These are phyloP conservation scores for Capreolus pygargus DNA, from an alignment of 2,113 vertebrate genomes.

Conservation along the genomic window DNA sequence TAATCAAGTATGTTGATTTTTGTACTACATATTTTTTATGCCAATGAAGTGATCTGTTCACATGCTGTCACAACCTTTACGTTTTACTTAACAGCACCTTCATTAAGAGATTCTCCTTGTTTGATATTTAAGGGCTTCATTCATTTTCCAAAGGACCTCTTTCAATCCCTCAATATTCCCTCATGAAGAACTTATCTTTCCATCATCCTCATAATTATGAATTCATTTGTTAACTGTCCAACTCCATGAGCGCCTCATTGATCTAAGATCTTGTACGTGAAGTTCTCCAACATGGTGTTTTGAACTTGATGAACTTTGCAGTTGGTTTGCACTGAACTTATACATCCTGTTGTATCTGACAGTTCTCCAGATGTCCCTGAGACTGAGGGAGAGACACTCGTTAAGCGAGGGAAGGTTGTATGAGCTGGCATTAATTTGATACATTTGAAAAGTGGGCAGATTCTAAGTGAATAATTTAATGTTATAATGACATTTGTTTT, in stretches of 20 bases:
- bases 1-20: neutral
- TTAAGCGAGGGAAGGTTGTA: neutral
- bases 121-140: neutral
- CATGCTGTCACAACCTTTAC: neutral
- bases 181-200: neutral
- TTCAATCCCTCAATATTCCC: neutral
- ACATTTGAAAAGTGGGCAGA: constrained; percentile 47
- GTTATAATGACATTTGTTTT: constrained; percentile 34
- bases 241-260: neutral
- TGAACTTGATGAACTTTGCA: neutral
- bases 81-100: neutral
- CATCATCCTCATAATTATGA: neutral
- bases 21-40: neutral
- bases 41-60: neutral
- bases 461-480: constrained; percentile 20
- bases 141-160: neutral
- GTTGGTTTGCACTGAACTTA: neutral
- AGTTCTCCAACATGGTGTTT: neutral
- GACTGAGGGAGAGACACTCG: neutral
- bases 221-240: neutral
- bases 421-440: constrained; percentile 1
- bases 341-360: neutral
- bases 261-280: neutral
- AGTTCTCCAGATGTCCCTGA: neutral
- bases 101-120: neutral